These are phyloP conservation scores for Alitta virens DNA, from an alignment of 2,888 invertebrate genomes.

Conservation along the genomic window DNA sequence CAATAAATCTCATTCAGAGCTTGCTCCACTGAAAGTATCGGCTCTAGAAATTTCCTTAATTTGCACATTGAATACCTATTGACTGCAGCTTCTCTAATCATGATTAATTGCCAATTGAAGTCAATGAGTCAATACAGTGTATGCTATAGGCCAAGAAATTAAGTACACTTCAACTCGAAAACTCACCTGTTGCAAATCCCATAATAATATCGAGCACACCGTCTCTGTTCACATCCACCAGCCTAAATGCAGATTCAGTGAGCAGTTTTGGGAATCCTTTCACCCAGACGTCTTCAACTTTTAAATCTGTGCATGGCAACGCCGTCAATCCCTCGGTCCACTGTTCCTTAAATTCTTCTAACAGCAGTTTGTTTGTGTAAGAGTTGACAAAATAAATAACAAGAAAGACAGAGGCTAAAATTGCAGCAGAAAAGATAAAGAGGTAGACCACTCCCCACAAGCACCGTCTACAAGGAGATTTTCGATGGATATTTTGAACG, in stretches of 20 bases:
- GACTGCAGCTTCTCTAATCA: too few relatives aligned
- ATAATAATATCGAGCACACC: slow-evolving; percentile 71
- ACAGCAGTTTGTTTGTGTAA: slow-evolving; percentile 8
- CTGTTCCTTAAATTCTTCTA: background rate
- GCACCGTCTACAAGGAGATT: background rate
- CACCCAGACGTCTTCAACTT: slow-evolving; percentile 68
- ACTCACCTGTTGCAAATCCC: slow-evolving; percentile 68
- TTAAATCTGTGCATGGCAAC: slow-evolving; percentile 65
- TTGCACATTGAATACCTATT: too few relatives aligned
- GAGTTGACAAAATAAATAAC: slow-evolving; percentile 15
- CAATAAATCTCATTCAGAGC: too few relatives aligned
- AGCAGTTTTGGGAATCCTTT: slow-evolving; percentile 69
- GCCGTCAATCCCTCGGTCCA: slow-evolving; percentile 32
- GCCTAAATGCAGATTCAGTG: slow-evolving; percentile 72
- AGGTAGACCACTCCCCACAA: slow-evolving; percentile 12
- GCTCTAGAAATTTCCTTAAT: too few relatives aligned
- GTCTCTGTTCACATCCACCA: slow-evolving; percentile 72
- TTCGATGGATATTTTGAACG: background rate
- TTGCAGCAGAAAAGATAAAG: slow-evolving; percentile 7
- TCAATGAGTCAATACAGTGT: too few relatives aligned
- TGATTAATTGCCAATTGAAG: too few relatives aligned
- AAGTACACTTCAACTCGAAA: background rate
- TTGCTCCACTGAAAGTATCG: too few relatives aligned
- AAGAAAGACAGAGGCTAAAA: slow-evolving; percentile 14
- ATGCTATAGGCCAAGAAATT: too few relatives aligned